Base-by-base conservation (phyloP, 2,797 vertebrate genomes). In the Chrosomus eos region DNA sequence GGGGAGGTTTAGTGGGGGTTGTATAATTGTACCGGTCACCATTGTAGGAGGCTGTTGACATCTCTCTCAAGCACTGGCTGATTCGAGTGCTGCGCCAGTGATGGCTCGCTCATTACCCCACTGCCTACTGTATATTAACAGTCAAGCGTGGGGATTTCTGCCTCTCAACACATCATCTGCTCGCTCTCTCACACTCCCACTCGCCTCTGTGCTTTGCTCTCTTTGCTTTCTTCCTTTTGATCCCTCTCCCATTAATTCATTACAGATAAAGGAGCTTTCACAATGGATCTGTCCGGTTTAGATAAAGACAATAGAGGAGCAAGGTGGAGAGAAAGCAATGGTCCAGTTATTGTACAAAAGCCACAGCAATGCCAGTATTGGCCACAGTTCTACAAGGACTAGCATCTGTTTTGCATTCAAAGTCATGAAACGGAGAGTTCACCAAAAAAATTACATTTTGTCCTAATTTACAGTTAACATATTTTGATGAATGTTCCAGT, bases 61-160 rank as follows among this genome's bases (percentile, higher is more conserved):
- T 82, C 86, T 88, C 82, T 87, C 72, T 87, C 81, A 83, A 75
- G 71, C 58, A 78, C 51, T 64, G 23, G 23, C 82, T 83, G 58
- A 81, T 53, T 80, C 66, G 31, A 81, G 66, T n/a, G 31, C 45
- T 26, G n/a, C 72, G 58, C 86, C 82, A 72, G 83, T 45, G 73
- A 74, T 5, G 55, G 74, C 73, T 82, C 60, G 81, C 83, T 87
- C 86, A 85, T 89, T 89, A 88, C 80, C 78, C 74, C 48, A 62
- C 40, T 82, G 85, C 84, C 81, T 87, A 82, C 81, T 85, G 85
- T 28, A 88, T 83, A 85, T 85, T 81, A 88, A 83, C 85, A 72
- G 60, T 84, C 73, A 84, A 45, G 68, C 40, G 40, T 66, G 80
- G 83, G 84, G 85, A 88, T 86, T 88, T 88, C 73, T 82, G 87